Evolutionary conservation across 1,140 invertebrate species (phyloP), one percentile per base, ranked within the genome.

Genomic region (Drosophila dunni): DNA sequence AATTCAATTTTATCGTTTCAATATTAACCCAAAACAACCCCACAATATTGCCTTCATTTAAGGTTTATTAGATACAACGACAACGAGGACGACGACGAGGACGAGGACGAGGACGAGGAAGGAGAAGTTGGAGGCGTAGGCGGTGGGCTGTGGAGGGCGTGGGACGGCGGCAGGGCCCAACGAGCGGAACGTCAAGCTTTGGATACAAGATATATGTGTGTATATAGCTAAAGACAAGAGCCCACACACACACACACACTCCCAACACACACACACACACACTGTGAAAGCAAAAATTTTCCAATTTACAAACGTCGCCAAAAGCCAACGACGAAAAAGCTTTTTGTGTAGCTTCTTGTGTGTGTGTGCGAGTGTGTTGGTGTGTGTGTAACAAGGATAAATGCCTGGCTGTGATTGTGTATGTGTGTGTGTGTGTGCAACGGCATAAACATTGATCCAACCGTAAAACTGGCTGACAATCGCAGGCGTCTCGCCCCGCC

Each of bases 1-100:
- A 91, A 91, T 91, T 91, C 79, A 85, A 89, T 91, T 91, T 91
- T 91, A 89, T 91, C 84, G 81, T 91, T 85, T 82, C 89, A 90
- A 91, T 82, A 91, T 91, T 85, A 91, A 91, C 89, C 89, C 89
- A 89, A 91, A 91, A 91, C 84, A 91, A 85, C 89, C 85, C 89
- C 89, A 89, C 89, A 91, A 91, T 91, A 91, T 91, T 91, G 89
- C 88, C 84, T 85, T 91, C 89, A 91, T 91, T 91, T 91, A 91
- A 91, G 89, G 89, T 91, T 91, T 91, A 91, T 91, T 91, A 91
- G 89, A 80, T 79, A 83, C 83, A 91, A 88, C 79, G 82, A 83
- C 75, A 76, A 65, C 48, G 45, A 71, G 61, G 53, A 53, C 50
- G 72, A 83, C 82, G 86, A 86, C 78, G 82, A 83, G 40, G 71